Evolutionary conservation across 2,797 vertebrate species (phyloP).

Genomic region (Onychomys leucogaster): DNA sequence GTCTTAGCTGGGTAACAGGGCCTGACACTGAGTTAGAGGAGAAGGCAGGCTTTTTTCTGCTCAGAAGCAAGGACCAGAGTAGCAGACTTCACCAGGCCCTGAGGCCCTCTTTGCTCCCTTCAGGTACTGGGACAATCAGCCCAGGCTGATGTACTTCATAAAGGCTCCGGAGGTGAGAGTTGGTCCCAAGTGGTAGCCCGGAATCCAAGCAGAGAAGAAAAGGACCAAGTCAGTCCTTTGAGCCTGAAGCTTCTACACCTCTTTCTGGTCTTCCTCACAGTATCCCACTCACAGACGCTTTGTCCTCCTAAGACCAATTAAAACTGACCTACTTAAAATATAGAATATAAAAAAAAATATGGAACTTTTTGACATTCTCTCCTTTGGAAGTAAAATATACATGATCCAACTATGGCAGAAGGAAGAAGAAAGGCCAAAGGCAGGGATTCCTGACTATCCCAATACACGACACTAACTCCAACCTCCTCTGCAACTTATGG

Average conservation of each 20-base stretch:
- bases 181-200: slow-evolving; percentile 70
- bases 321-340: slow-evolving; percentile 85
- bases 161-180: slow-evolving; percentile 61
- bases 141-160: slow-evolving; percentile 34
- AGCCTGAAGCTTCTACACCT: slow-evolving; percentile 61
- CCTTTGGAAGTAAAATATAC: slow-evolving; percentile 87
- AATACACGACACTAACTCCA: slow-evolving; percentile 55
- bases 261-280: slow-evolving; percentile 81
- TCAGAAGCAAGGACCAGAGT: slow-evolving; percentile 17
- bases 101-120: slow-evolving; percentile 25
- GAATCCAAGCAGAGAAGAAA: slow-evolving; percentile 64
- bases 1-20: neutral
- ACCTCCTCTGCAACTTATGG: slow-evolving; percentile 72
- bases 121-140: slow-evolving; percentile 31
- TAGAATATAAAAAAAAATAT: slow-evolving; percentile 88
- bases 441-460: slow-evolving; percentile 82
- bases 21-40: slow-evolving; percentile 43
- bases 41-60: slow-evolving; percentile 48
- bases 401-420: slow-evolving; percentile 82
- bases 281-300: slow-evolving; percentile 71
- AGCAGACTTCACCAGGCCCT: slow-evolving; percentile 22
- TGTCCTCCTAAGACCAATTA: slow-evolving; percentile 82
- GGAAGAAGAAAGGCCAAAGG: slow-evolving; percentile 83
- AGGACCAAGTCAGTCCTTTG: slow-evolving; percentile 62
- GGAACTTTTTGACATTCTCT: slow-evolving; percentile 84